phyloP scores from a whole-genome alignment of 37 sponge, comb jelly and placozoan genomes.

The Aplysina aerophoba region DNA sequence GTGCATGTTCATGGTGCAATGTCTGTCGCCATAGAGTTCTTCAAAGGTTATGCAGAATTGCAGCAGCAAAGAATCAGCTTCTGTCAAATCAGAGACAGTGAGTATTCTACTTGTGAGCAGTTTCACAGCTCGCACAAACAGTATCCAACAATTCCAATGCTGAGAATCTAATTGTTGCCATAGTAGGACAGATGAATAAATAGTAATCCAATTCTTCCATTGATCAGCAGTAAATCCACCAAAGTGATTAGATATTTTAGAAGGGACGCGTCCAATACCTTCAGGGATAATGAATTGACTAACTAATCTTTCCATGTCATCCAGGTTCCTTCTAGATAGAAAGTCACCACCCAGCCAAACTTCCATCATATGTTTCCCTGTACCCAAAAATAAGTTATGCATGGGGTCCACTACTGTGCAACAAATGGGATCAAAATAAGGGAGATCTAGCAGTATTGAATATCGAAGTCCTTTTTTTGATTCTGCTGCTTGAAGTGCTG shows the following conservation, averaged over 20 bases:
- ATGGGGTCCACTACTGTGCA: slow-evolving; percentile 63
- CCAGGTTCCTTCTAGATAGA: background rate
- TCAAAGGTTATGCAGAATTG: slow-evolving; percentile 31
- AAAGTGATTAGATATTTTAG: slow-evolving; percentile 31
- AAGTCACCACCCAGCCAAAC: slow-evolving; percentile 38
- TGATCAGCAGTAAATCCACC: slow-evolving; percentile 50
- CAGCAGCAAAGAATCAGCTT: slow-evolving; percentile 45
- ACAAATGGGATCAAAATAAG: slow-evolving; percentile 52
- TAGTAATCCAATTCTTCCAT: slow-evolving; percentile 46
- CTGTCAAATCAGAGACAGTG: slow-evolving; percentile 11
- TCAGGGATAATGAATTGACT: background rate
- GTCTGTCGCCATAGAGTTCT: slow-evolving; percentile 38
- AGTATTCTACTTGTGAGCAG: slow-evolving; percentile 17
- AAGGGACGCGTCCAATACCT: slow-evolving; percentile 33
- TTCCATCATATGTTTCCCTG: slow-evolving; percentile 49
- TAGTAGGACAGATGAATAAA: slow-evolving; percentile 23
- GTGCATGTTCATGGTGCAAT: slow-evolving; percentile 54
- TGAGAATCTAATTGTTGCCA: slow-evolving; percentile 2
- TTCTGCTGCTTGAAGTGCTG: slow-evolving; percentile 15
- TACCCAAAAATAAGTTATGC: slow-evolving; percentile 58
- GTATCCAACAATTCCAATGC: slow-evolving; percentile 35
- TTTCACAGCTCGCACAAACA: slow-evolving; percentile 35
- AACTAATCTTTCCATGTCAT: slow-evolving; percentile 12
- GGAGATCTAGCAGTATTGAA: slow-evolving; percentile 38
- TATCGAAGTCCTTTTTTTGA: slow-evolving; percentile 41